Percentiles rank a stretch among this genome's conserved stretches.
phyloP scores from a whole-genome alignment of 2,797 vertebrate species.

The Mastacembelus armatus region DNA sequence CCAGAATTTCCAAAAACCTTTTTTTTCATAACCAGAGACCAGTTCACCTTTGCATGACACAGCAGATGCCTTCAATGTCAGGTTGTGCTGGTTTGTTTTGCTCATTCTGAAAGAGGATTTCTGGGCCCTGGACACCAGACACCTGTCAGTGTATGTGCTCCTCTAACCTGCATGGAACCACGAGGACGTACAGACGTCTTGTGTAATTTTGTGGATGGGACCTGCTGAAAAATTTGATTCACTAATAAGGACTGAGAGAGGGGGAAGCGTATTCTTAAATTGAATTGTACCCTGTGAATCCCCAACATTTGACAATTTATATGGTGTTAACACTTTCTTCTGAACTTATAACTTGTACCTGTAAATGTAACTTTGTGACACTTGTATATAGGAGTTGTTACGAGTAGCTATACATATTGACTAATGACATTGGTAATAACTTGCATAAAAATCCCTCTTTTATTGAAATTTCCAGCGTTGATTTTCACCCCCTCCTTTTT shows the following conservation, averaged over 20 bases:
- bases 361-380: constrained; percentile 37
- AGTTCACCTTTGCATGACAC: not conserved
- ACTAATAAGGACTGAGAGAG: no score
- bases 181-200: not conserved
- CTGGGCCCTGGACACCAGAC: not conserved
- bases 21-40: not conserved
- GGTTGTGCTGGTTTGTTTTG: not conserved
- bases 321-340: not conserved
- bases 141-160: not conserved
- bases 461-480: constrained; percentile 66
- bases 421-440: constrained; percentile 61
- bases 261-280: no score
- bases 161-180: not conserved
- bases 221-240: no score
- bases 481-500: constrained; percentile 47
- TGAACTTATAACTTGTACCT: not conserved
- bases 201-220: no score
- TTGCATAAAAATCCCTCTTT: constrained; percentile 60
- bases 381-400: constrained; percentile 23
- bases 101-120: not conserved
- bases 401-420: constrained; percentile 39
- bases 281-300: not conserved
- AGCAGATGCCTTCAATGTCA: not conserved
- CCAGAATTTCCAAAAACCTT: no score
- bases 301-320: not conserved